phyloP scores from a whole-genome alignment of 2,797 vertebrate genomes.

The Fratercula arctica region DNA sequence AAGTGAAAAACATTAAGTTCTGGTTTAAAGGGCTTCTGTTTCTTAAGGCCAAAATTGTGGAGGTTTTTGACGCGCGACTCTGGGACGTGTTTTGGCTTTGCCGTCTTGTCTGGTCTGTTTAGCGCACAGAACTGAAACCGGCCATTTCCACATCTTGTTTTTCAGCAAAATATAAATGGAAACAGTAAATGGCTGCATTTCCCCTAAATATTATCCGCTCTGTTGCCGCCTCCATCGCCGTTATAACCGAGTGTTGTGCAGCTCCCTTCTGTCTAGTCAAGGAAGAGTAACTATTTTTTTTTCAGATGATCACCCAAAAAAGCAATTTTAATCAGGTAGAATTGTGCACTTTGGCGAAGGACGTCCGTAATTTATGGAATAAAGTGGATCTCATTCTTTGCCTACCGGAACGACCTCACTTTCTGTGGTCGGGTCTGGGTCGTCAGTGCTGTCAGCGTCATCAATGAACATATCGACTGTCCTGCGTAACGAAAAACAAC shows the following conservation, averaged over 20 bases:
- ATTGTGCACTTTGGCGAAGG: neutral
- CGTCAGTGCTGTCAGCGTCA: neutral
- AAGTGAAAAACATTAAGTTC: neutral
- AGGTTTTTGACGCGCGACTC: neutral
- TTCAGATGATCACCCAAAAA: neutral
- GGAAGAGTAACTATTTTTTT: neutral
- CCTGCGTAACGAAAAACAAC: neutral
- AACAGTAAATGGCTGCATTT: neutral
- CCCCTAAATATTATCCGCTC: neutral
- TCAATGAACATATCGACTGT: constrained; percentile 9
- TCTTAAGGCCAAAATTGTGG: neutral
- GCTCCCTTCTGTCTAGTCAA: neutral
- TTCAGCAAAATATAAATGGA: neutral
- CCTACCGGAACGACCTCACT: constrained; percentile 7
- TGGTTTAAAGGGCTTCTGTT: neutral
- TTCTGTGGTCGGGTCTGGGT: neutral
- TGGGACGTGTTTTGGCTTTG: neutral
- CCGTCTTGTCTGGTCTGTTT: neutral
- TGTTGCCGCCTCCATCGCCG: neutral
- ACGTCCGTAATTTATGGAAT: neutral
- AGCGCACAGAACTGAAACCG: neutral
- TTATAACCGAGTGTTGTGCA: too few species aligned
- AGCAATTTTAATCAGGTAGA: neutral
- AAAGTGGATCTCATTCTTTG: neutral
- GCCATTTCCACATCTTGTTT: neutral